A percentile compares a stretch with the other conserved stretches of the same genome.
Conservation (phyloP, 2,888 invertebrate species). For the Eledona agricola region DNA sequence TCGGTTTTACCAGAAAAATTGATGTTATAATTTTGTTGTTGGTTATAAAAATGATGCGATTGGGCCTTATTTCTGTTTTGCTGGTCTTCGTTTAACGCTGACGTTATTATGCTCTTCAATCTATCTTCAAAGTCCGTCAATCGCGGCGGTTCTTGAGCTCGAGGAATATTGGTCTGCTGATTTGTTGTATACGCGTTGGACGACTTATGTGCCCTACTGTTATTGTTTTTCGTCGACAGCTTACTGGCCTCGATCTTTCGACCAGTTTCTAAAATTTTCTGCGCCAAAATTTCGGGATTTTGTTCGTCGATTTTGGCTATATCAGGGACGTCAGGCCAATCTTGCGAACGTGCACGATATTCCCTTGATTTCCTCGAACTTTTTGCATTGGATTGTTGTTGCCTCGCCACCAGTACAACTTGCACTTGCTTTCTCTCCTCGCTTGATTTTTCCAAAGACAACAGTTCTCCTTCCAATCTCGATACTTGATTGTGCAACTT, state of each 20-base stretch:
- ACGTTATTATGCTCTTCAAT: constrained; percentile 85
- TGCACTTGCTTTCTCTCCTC: constrained; percentile 69
- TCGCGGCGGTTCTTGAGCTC: constrained; percentile 80
- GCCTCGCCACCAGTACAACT: constrained; percentile 51
- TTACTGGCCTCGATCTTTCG: constrained; percentile 89
- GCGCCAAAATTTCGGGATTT: constrained; percentile 88
- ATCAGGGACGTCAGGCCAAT: constrained; percentile 92
- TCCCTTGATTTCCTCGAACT: constrained; percentile 72
- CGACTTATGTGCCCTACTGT: constrained; percentile 40
- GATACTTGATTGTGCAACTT: constrained; percentile 83
- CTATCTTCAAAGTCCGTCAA: constrained; percentile 90
- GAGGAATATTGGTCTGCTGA: constrained; percentile 24
- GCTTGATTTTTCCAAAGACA: constrained; percentile 75
- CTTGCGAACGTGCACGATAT: constrained; percentile 82
- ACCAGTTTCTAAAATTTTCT: constrained; percentile 89
- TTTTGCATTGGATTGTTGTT: constrained; percentile 53
- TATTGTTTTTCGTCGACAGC: constrained; percentile 58
- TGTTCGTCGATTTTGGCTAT: constrained; percentile 91
- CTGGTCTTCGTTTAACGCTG: constrained; percentile 87
- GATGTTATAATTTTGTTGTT: constrained; percentile 39
- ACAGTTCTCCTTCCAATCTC: constrained; percentile 81
- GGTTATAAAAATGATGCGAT: constrained; percentile 29
- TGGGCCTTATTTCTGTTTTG: constrained; percentile 64
- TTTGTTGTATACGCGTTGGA: constrained; percentile 39
- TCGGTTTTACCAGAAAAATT: constrained; percentile 51